Percentiles rank a stretch among this genome's conserved stretches.
phyloP scores from a whole-genome alignment of 2,888 invertebrate species.

The Perdita meconis region DNA sequence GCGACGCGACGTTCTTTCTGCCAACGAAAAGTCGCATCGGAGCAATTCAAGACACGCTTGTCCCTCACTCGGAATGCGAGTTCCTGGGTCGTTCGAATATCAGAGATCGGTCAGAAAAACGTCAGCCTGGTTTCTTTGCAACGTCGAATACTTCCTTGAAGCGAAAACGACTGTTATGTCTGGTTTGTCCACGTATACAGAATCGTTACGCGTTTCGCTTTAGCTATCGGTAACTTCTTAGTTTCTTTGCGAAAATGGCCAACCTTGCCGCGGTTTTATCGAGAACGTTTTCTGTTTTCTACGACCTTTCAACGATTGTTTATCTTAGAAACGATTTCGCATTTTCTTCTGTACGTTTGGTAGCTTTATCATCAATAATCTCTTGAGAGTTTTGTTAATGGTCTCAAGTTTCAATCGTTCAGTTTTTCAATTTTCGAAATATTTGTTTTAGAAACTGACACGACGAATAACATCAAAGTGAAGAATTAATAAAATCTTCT shows the following conservation, averaged over 20 bases:
- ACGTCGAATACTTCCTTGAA: conserved; percentile 59
- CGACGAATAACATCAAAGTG: no score
- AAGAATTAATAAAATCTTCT: no score
- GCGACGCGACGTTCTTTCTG: conserved; percentile 54
- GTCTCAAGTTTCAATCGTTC: no score
- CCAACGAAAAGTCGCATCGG: conserved; percentile 62
- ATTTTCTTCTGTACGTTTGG: no score
- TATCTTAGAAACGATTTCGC: neutral
- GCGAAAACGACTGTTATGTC: conserved; percentile 51
- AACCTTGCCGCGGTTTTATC: conserved; percentile 8
- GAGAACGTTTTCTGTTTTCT: conserved; percentile 11
- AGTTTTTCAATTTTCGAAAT: no score
- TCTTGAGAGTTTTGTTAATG: no score
- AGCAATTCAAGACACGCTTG: conserved; percentile 69
- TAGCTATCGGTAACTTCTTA: conserved; percentile 22
- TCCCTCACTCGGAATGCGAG: conserved; percentile 68
- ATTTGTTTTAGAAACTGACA: no score
- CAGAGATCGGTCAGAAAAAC: conserved; percentile 64
- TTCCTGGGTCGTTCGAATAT: conserved; percentile 65
- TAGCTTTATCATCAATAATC: no score
- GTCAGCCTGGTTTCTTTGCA: conserved; percentile 46
- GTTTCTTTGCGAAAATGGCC: conserved; percentile 24
- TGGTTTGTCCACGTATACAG: conserved; percentile 50
- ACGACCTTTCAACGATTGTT: neutral
- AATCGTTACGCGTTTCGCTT: conserved; percentile 43